Evolutionary conservation across 1,140 invertebrate genomes (phyloP).

Genomic region (Procambarus virginalis): DNA sequence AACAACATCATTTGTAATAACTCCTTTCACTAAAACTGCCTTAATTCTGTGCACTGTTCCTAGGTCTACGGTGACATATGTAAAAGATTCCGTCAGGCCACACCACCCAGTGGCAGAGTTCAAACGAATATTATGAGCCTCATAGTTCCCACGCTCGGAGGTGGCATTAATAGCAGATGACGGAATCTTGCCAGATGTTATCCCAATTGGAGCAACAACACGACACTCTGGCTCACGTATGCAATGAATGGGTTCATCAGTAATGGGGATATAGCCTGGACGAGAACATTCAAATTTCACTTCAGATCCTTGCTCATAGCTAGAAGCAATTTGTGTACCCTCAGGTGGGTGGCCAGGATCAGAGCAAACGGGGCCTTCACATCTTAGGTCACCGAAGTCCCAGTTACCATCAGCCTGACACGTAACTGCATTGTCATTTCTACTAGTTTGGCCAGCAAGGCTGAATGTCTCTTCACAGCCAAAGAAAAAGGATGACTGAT

Average conservation of each 20-base stretch:
- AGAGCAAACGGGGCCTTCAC: conserved; percentile 95
- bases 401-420: conserved; percentile 85
- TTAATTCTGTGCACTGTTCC: conserved; percentile 92
- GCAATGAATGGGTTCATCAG: conserved; percentile 91
- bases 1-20: conserved; percentile 95
- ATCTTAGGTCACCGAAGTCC: conserved; percentile 97
- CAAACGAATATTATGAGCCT: conserved; percentile 90
- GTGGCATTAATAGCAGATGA: conserved; percentile 97
- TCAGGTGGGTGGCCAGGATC: conserved; percentile 95
- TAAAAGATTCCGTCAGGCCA: conserved; percentile 93
- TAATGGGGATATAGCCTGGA: conserved; percentile 94
- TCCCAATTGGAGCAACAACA: conserved; percentile 91
- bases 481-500: conserved; percentile 95
- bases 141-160: conserved; percentile 91
- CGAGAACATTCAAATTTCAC: conserved; percentile 90
- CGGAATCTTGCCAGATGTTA: conserved; percentile 93
- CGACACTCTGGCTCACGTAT: conserved; percentile 94
- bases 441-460: conserved; percentile 91
- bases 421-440: conserved; percentile 92
- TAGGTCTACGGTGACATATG: conserved; percentile 95
- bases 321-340: conserved; percentile 89
- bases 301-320: conserved; percentile 86
- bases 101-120: conserved; percentile 97
- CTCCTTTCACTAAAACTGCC: conserved; percentile 89
- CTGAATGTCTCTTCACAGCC: conserved; percentile 96